Base-by-base conservation (phyloP, 1,140 invertebrate genomes). In the Meloidogyne floridensis region DNA sequence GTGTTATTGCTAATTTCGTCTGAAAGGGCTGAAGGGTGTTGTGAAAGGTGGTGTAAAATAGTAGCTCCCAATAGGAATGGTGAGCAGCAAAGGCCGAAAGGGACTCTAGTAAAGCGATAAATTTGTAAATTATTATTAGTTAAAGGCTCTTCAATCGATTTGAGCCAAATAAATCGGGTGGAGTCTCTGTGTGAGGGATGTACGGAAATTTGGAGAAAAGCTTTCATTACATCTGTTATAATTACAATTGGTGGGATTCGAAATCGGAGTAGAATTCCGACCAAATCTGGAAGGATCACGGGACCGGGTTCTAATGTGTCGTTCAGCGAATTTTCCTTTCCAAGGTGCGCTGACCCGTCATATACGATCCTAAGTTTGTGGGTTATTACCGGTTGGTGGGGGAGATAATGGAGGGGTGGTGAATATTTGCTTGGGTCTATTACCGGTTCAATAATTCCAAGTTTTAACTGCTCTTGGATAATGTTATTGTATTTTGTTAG, bases 131-230 rank as follows among this genome's bases (percentile, higher is more conserved):
- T 75, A 7, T 5, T 10, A 10, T 43, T 7, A 18, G 20, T 18
- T 0, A 51, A 18, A 0, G 71, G 20, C 13, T 65, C 42, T 7
- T 13, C 15, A 5, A 51, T 13, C 9, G 84, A 9, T 51, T 86
- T 82, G 4, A 84, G 3, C 83, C 83, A 84, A 13, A 84, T 32
- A 43, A 84, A 84, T 5, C 84, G 73, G 6, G 51, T 4, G 1
- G 20, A 9, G 43, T 84, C 84, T 5, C 84, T n/a, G 65, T 86
- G 76, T 54, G 10, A n/a, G 13, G 56, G 56, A 18, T 65, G 15
- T 5, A 78, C 56, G 0, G 15, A n/a, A 15, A 78, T 71, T 72
- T 78, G 84, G 13, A 86, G 53, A 65, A 78, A 75, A 9, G 53
- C 53, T 54, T 54, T 54, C 10, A 9, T 11, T 9, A 54, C 51